A percentile compares a stretch with the other conserved stretches of the same genome.
Evolutionary conservation across 1,140 invertebrate genomes (phyloP).

Genomic region (Aphis gossypii): DNA sequence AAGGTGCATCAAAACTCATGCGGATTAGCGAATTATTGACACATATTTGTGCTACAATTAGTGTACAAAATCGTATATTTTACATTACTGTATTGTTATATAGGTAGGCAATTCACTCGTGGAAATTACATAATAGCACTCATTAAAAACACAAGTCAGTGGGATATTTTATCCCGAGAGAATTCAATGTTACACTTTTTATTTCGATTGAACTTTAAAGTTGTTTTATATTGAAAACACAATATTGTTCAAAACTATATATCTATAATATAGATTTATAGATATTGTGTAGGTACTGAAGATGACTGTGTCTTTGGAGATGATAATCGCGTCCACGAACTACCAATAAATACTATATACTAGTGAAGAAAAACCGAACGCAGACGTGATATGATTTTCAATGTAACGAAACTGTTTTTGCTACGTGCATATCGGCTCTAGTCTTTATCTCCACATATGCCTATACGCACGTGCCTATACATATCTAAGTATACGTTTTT

Average conservation of each 20-base stretch:
- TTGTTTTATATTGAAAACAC: neutral
- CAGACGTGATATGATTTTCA: constrained; percentile 7
- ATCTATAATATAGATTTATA: neutral
- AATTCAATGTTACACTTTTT: neutral
- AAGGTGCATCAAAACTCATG: neutral
- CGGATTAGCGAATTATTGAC: neutral
- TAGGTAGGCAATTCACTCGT: neutral
- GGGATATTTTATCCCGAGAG: neutral
- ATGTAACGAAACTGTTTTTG: neutral
- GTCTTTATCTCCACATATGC: neutral
- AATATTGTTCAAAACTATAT: neutral
- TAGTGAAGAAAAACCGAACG: neutral
- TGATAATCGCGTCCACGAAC: neutral
- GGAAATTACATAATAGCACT: neutral
- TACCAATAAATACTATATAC: neutral
- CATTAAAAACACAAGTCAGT: neutral
- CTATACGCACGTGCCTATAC: neutral
- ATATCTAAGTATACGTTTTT: neutral
- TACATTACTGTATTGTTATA: neutral
- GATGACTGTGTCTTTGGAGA: neutral
- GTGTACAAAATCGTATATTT: neutral
- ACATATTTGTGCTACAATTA: neutral
- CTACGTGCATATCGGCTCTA: neutral
- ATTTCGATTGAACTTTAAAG: neutral
- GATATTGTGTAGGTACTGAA: neutral